A percentile compares a stretch with the other conserved stretches of the same genome.
These are phyloP conservation scores for Trichomycterus rosablanca DNA, from an alignment of 2,113 vertebrate genomes.

Conservation along the genomic window DNA sequence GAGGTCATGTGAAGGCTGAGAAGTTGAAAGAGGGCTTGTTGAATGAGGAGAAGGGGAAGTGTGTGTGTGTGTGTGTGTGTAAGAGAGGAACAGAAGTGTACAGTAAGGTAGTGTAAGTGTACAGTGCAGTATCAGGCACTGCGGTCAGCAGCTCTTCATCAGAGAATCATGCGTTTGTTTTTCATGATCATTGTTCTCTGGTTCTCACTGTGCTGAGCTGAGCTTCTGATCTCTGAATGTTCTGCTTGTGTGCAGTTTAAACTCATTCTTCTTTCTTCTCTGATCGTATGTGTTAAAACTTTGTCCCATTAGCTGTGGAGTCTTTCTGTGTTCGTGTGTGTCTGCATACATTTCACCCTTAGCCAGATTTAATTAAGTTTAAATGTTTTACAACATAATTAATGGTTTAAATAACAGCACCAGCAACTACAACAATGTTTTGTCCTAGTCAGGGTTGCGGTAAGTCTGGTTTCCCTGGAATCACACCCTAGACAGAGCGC, in stretches of 20 bases:
- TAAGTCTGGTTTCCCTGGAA: too few species aligned
- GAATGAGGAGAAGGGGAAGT: background rate
- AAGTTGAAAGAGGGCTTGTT: constrained; percentile 26
- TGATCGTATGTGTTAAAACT: constrained; percentile 24
- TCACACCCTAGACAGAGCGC: too few species aligned
- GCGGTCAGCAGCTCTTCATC: constrained; percentile 23
- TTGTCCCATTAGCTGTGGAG: constrained; percentile 20
- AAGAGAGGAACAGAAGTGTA: constrained; percentile 1
- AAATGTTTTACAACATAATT: too few species aligned
- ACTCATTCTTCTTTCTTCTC: background rate
- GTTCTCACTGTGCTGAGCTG: background rate
- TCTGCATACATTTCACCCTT: constrained; percentile 13
- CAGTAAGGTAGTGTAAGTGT: constrained; percentile 19
- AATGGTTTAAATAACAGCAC: too few species aligned
- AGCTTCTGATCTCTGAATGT: too few species aligned
- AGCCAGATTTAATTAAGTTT: too few species aligned
- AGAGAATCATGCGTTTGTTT: constrained; percentile 17
- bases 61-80: too few species aligned
- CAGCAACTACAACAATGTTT: too few species aligned
- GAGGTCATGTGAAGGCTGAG: constrained; percentile 14
- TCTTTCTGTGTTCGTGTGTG: constrained; percentile 24
- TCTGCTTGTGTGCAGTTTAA: background rate
- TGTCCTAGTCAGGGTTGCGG: too few species aligned
- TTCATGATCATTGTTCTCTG: constrained; percentile 15
- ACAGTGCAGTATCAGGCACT: background rate